Base-by-base conservation (phyloP, 2,888 invertebrate species). In the Melieria picta region DNA sequence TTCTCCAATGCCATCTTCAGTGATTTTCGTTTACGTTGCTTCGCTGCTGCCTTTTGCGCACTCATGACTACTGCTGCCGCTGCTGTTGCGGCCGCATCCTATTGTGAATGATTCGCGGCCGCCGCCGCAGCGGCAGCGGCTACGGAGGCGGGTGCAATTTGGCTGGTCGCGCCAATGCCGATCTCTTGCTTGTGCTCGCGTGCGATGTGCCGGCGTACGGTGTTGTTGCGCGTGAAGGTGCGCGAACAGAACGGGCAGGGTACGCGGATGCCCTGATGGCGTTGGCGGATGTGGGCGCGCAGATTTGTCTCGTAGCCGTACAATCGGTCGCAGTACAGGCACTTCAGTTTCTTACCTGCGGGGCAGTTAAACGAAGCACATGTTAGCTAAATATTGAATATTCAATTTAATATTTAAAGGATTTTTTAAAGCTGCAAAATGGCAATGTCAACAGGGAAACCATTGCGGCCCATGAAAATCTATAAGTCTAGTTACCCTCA, bases 271-370 rank as follows among this genome's bases (percentile, higher is more conserved):
- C 96, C 95, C 88, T 96, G 95, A 88, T 96, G 95, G 85, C 95
- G 92, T 86, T 96, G 96, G 70, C 95, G 90, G 85, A 96, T 95
- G 88, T 96, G 96, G 77, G 96, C 96, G 79, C 96, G 92, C 85
- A 96, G 88, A 87, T 96, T 96, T 83, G 96, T 96, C 90, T 96
- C 96, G 87, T 96, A 96, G 77, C 96, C 96, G 88, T 96, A 96
- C 75, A 96, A 90, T 84, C 95, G 91, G 88, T 96, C 96, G 90
- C 96, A 96, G 88, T 94, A 95, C 83, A 95, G 94, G 88, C 95
- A 96, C 89, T 95, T 95, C 84, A 96, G 89, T 88, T 96, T 96
- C 88, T 95, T 95, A 83, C 95, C 95, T 95, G 30, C 30, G 30
- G 3, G 2, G 30, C 30, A 30, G 30, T 30, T 30, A 30, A 30